Evolutionary conservation across 2,888 invertebrate genomes (phyloP), one percentile per base, ranked within the genome.

Genomic region (Serrognathus titanus): DNA sequence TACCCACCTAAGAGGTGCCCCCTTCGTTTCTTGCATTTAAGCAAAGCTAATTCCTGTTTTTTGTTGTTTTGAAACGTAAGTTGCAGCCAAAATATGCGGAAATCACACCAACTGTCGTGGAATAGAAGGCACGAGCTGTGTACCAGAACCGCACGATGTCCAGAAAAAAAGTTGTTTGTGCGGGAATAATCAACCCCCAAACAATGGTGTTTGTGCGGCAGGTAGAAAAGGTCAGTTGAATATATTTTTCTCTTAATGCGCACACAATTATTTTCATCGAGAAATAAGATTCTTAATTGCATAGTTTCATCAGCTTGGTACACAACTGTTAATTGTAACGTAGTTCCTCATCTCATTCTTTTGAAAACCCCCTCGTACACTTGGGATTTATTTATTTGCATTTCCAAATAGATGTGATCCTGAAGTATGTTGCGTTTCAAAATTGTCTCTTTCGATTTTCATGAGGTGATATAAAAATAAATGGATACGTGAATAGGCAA

Each of bases 181-280:
- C 61, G 77, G 77, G 46, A 74, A 77, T 59, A 76, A 76, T 61
- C 67, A 66, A 46, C 63, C 72, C 57, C 77, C 77, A 3, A 58
- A 63, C 4, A 77, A 77, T 60, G 76, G 74, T 48, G 66, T 63
- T 50, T 77, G 77, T 61, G 66, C 61, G 11, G 66, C 68, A 16
- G 53, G 57, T 58, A 67, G 67, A 46, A 72, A 72, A 71, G 73
- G 75, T 75, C 67, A 62, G 62, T 58, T 16, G 2, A 40, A 16
- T 40, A 20, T 36, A 5, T 36, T 35, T 11, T 48, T 31, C n/a
- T 48, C 10, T 16, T 16, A 16, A 45, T 45, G 24, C 5, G 6
- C 1, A 31, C 24, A 31, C 6, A 31, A 3, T 5, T 7, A 31
- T 6, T 6, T 6, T 31, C 24, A 31, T 31, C 24, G 3, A 16